Conservation (phyloP, 2,888 invertebrate species). For the Dexiosoma caninum region DNA sequence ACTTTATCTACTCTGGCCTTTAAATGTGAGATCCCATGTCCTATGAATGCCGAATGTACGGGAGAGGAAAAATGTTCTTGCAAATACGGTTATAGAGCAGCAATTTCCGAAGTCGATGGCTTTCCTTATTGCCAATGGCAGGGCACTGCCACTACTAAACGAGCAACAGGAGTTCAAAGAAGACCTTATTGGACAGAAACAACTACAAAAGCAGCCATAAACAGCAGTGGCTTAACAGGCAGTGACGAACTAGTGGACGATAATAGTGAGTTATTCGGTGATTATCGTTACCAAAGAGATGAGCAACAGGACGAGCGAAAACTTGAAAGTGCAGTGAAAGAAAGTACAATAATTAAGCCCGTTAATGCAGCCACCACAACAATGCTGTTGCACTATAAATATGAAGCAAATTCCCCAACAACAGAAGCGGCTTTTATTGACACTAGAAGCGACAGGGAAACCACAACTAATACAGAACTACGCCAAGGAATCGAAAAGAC, state of each 20-base stretch:
- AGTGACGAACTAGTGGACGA: conserved; percentile 20
- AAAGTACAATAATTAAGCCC: neutral
- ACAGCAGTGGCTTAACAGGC: neutral
- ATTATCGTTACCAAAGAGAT: conserved; percentile 17
- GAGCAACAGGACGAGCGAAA: neutral
- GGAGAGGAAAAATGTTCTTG: conserved; percentile 13
- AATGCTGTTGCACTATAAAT: too few relatives aligned
- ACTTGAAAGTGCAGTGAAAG: neutral
- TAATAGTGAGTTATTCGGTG: conserved; percentile 30
- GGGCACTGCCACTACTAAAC: neutral
- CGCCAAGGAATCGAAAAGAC: neutral
- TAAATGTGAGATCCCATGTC: conserved; percentile 13
- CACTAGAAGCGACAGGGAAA: neutral
- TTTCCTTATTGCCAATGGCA: conserved; percentile 29
- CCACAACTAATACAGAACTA: neutral
- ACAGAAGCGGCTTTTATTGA: neutral
- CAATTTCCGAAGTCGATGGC: conserved; percentile 24
- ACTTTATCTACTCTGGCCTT: neutral
- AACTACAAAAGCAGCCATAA: neutral
- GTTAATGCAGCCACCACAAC: neutral
- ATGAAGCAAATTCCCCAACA: neutral
- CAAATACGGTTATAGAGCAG: neutral
- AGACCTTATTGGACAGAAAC: too few relatives aligned
- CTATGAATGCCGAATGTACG: conserved; percentile 5
- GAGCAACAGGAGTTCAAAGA: neutral